phyloP scores from a whole-genome alignment of 2,888 invertebrate species.

The Xestia xanthographa region DNA sequence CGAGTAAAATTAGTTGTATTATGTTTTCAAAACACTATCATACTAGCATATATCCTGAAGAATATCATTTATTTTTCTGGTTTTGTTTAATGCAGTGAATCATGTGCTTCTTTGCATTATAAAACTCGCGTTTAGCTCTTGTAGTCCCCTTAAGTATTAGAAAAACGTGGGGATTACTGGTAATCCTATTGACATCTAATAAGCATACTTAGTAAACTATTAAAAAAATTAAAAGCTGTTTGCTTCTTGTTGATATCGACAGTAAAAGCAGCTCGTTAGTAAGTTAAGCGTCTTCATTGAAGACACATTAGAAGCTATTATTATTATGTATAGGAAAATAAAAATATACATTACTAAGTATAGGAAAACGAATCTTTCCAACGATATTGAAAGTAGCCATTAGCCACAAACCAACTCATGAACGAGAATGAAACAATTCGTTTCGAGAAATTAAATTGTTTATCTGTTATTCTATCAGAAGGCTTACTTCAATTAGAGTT shows the following conservation, averaged over 20 bases:
- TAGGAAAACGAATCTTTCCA: background rate
- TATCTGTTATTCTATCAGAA: slow-evolving; percentile 7
- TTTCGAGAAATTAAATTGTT: slow-evolving; percentile 14
- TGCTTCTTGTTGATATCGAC: background rate
- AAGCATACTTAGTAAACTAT: background rate
- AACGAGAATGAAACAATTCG: slow-evolving; percentile 7
- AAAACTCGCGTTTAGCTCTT: too few species aligned
- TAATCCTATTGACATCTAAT: too few species aligned
- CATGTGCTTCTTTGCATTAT: too few species aligned
- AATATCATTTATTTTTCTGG: too few species aligned
- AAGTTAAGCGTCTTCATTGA: background rate
- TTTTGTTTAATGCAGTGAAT: too few species aligned
- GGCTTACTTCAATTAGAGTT: slow-evolving; percentile 13
- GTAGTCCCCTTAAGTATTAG: too few species aligned
- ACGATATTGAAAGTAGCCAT: background rate
- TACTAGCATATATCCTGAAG: too few species aligned
- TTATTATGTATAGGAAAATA: background rate
- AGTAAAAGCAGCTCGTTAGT: background rate
- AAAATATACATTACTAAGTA: background rate
- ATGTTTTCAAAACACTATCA: too few species aligned
- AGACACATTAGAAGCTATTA: background rate
- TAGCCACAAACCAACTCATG: background rate
- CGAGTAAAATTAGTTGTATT: too few species aligned
- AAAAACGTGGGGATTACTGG: background rate
- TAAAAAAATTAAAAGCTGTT: background rate